Percentiles rank a stretch among this genome's conserved stretches.
Conservation (phyloP, 2,888 invertebrate species). For the Cecidostiba fungosa region DNA sequence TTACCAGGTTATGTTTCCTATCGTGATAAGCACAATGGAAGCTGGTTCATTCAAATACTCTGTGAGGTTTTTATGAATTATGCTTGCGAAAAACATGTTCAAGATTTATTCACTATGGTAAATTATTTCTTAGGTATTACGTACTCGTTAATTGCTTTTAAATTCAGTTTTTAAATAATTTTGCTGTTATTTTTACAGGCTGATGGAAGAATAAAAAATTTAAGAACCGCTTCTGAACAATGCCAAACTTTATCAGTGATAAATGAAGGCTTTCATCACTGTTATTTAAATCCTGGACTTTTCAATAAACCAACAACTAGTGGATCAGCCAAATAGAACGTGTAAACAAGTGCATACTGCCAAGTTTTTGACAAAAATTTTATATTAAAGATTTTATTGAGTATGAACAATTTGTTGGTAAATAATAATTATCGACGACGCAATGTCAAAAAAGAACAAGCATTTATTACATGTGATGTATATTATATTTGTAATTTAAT, state of each 20-base stretch:
- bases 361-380: constrained; percentile 22
- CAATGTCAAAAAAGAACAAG: constrained; percentile 5
- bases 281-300: constrained; percentile 77
- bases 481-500: constrained; percentile 48
- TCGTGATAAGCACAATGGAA: constrained; percentile 81
- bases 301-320: constrained; percentile 65
- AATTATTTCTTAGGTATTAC: constrained; percentile 21
- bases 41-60: constrained; percentile 84
- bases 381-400: neutral
- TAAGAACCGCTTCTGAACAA: constrained; percentile 62
- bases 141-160: neutral
- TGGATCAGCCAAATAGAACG: constrained; percentile 37
- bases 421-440: neutral
- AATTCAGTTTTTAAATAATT: neutral
- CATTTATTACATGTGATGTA: constrained; percentile 7
- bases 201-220: constrained; percentile 69
- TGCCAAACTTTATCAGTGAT: constrained; percentile 73
- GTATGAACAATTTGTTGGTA: neutral
- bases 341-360: constrained; percentile 47
- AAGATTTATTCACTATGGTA: constrained; percentile 74
- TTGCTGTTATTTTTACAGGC: constrained; percentile 67
- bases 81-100: constrained; percentile 71
- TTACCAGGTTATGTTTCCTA: constrained; percentile 81
- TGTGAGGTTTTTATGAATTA: constrained; percentile 80
- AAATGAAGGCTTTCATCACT: constrained; percentile 73